Conservation (phyloP, 2,797 vertebrate species). For the Xenopus petersii region DNA sequence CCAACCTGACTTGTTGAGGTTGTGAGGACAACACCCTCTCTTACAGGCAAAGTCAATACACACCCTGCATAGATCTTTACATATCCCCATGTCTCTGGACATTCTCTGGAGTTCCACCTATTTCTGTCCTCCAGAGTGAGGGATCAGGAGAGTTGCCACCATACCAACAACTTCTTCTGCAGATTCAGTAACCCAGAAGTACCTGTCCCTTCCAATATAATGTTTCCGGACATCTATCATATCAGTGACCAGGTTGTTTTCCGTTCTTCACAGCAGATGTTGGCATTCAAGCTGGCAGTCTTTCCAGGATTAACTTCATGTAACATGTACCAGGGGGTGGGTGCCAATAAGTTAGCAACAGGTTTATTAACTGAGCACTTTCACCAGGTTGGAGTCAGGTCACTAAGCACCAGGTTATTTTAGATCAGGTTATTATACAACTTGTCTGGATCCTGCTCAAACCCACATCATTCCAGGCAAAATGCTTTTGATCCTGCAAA, state of each 20-base stretch:
- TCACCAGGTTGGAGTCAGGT: too few relatives aligned
- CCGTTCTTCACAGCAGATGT: too few relatives aligned
- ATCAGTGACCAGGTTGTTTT: constrained; percentile 62
- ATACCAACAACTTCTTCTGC: constrained; percentile 69
- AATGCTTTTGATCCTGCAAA: too few relatives aligned
- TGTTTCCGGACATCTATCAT: constrained; percentile 51
- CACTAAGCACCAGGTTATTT: too few relatives aligned
- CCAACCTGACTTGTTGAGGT: constrained; percentile 71
- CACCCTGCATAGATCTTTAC: constrained; percentile 65
- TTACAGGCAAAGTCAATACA: constrained; percentile 67
- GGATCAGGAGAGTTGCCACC: constrained; percentile 58
- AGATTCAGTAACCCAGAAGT: constrained; percentile 75
- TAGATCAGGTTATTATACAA: too few relatives aligned
- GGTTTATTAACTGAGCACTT: too few relatives aligned
- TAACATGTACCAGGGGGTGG: too few relatives aligned
- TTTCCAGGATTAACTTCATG: too few relatives aligned
- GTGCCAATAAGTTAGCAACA: too few relatives aligned
- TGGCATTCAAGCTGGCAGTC: too few relatives aligned
- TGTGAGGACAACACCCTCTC: constrained; percentile 62
- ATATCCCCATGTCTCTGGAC: constrained; percentile 70
- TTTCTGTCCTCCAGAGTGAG: constrained; percentile 19
- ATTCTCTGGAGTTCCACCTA: constrained; percentile 73
- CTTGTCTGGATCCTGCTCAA: too few relatives aligned
- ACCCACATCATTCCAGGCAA: too few relatives aligned
- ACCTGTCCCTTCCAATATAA: constrained; percentile 52